Conservation (phyloP, 2,113 vertebrate species). For the Alethe diademata region DNA sequence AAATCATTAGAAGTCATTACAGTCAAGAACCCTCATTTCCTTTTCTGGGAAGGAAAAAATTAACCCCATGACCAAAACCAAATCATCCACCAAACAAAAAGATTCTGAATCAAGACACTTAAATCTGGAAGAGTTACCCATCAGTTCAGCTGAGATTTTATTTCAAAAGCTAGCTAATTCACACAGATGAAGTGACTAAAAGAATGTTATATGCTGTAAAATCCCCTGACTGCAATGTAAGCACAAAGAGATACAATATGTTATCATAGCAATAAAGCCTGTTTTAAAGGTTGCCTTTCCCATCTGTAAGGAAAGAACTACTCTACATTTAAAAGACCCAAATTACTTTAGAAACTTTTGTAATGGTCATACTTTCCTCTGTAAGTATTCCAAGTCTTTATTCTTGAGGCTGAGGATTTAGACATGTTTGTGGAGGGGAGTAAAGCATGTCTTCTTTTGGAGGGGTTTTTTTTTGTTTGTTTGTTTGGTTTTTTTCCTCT, state of each 20-base stretch:
- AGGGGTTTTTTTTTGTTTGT: rapidly evolving
- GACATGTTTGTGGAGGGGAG: rapidly evolving
- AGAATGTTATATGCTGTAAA: neutral
- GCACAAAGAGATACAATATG: neutral
- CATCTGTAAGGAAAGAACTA: neutral
- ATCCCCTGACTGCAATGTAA: neutral
- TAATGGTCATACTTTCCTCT: neutral
- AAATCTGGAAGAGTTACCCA: neutral
- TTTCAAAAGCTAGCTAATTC: neutral
- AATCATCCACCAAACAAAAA: neutral
- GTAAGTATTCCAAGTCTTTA: neutral
- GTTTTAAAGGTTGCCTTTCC: neutral
- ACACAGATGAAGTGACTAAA: neutral
- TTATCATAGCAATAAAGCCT: neutral
- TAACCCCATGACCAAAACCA: neutral
- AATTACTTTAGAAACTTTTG: neutral
- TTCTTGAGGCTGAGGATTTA: neutral
- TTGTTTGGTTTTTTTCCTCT: no score
- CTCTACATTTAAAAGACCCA: neutral
- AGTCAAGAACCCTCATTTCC: neutral
- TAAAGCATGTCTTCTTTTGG: neutral
- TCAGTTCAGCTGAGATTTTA: neutral
- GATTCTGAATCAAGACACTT: neutral
- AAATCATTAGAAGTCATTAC: neutral
- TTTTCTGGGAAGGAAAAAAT: no score